Conservation (phyloP, 1,140 invertebrate species). For the Drosophila nigromelanica region DNA sequence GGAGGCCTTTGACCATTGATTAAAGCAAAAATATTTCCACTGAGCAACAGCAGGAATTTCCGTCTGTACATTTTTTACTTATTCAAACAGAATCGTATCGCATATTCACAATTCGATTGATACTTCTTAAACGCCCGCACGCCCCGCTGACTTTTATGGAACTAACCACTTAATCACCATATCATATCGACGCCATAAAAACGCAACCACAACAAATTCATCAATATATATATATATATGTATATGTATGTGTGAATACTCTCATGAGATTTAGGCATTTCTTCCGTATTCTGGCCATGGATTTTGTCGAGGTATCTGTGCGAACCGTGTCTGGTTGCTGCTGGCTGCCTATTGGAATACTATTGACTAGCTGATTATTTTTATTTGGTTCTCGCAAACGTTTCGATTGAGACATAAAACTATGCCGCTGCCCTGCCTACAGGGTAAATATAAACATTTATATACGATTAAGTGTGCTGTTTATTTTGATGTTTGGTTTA, state of each 20-base stretch:
- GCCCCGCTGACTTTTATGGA: conserved; percentile 41
- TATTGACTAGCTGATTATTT: conserved; percentile 81
- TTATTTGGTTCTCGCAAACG: conserved; percentile 70
- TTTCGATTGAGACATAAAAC: conserved; percentile 78
- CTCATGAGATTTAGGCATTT: conserved; percentile 58
- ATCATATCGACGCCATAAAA: conserved; percentile 49
- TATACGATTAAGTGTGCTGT: conserved; percentile 79
- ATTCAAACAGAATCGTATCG: not conserved
- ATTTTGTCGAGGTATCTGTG: conserved; percentile 17
- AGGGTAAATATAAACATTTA: conserved; percentile 75
- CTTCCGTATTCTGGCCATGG: conserved; percentile 33
- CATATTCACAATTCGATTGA: conserved; percentile 34
- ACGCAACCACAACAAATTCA: conserved; percentile 20
- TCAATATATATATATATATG: not conserved
- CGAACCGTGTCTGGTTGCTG: conserved; percentile 1
- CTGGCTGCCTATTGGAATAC: conserved; percentile 26
- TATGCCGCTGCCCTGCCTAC: conserved; percentile 56
- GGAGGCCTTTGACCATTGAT: not conserved
- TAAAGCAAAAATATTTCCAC: not conserved
- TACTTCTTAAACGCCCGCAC: conserved; percentile 16
- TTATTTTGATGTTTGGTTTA: conserved; percentile 81
- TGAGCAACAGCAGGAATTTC: not conserved
- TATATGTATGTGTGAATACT: conserved; percentile 14
- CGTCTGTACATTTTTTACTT: not conserved
- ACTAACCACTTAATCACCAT: conserved; percentile 45